Base-by-base conservation (phyloP, 2,113 vertebrate species). In the Bolborhynchus lineola region DNA sequence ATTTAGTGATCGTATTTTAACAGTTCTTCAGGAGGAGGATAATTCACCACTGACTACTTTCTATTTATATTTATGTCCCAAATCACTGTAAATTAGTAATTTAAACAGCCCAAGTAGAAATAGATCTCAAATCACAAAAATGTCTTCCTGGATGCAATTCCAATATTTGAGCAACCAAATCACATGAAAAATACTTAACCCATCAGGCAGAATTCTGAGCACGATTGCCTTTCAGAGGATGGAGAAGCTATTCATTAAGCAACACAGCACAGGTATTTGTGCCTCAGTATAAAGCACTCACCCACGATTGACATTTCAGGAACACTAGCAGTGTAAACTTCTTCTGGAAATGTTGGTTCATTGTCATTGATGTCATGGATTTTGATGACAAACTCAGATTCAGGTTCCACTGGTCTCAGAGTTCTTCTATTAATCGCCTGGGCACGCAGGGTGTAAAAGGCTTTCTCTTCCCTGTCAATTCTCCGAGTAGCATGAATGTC, bases 321-420 rank as follows among this genome's bases (percentile, higher is more conserved):
- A 95, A 98, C 98, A 91, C 95, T 98, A 35, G 98, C 98, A 57
- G 97, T 97, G 67, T 98, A 98, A 92, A 98, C 89, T 96, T 98
- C 98, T 93, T 98, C 98, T 13, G 98, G 98, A 94, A 98, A 98
- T 1, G 97, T 98, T 94, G 98, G 98, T 46, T 98, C 98, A 50
- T 98, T 98, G 96, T 98, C 98, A 91, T 98, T 98, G 85, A 98
- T 98, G 84, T 98, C 98, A 74, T 98, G 98, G 95, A 98, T 98
- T 97, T 98, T 98, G 93, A 98, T 98, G 96, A 98, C 98, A 98
- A 98, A 98, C 85, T 98, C 98, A 60, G 98, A 98, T 87, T 98
- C 98, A 15, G 98, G 98, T 95, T 98, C 98, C 83, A 98, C 98
- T 57, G 98, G 98, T 88, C 97, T 97, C 77, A 98, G 88, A 81